Evolutionary conservation across 2,888 invertebrate genomes (phyloP).

Genomic region (Thymelicus acteon): DNA sequence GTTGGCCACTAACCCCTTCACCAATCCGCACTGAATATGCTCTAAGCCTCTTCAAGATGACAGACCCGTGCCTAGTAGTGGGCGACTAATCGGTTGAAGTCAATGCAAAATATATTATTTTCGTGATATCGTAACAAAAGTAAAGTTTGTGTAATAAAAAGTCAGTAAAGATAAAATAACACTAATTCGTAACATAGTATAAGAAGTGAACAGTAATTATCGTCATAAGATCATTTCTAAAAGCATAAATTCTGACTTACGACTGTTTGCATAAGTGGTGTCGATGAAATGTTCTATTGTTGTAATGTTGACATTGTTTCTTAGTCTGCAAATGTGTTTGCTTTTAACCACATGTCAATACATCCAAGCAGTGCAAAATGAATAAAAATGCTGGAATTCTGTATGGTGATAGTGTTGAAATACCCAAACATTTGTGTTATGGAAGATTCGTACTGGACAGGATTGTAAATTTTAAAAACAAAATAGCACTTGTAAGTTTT

Average conservation of each 20-base stretch:
- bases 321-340: slow-evolving; percentile 1
- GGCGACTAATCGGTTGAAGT: too few species aligned
- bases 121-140: too few species aligned
- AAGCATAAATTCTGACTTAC: not conserved
- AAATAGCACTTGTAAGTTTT: slow-evolving; percentile 60
- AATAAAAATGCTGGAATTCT: slow-evolving; percentile 10
- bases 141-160: too few species aligned
- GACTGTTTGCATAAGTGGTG: not conserved
- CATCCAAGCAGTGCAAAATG: slow-evolving; percentile 5
- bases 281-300: not conserved
- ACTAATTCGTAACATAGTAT: too few species aligned
- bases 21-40: too few species aligned
- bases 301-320: not conserved
- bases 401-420: slow-evolving; percentile 49
- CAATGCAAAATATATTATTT: too few species aligned
- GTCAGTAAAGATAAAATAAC: too few species aligned
- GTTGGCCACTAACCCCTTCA: too few species aligned
- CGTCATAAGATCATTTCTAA: not conserved
- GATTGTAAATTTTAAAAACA: slow-evolving; percentile 52
- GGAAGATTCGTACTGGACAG: slow-evolving; percentile 57
- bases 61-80: too few species aligned
- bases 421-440: slow-evolving; percentile 62
- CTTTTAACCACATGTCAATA: not conserved
- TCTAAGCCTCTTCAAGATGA: too few species aligned
- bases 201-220: too few species aligned